Base-by-base conservation (phyloP, 1,140 invertebrate genomes). In the Ctenoplectra terminalis region DNA sequence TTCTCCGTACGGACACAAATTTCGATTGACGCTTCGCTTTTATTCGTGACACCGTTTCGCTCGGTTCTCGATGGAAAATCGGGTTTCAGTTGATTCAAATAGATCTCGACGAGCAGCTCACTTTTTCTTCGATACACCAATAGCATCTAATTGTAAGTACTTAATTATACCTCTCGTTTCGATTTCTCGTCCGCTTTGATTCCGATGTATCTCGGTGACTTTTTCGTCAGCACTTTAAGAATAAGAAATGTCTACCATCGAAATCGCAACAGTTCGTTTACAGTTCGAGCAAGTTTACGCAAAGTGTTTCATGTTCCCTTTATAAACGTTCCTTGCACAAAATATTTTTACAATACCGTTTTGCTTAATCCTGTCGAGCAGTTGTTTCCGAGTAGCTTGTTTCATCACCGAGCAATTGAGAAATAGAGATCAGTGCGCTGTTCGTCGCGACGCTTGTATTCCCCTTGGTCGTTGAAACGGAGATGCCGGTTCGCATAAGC, bases 41-140 rank as follows among this genome's bases (percentile, higher is more conserved):
- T 80, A 80, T 80, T 64, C 69, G 77, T 73, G 77, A 80, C 69
- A 80, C 58, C 77, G 77, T 80, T 73, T 73, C 69, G 77, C 77
- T 80, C 77, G 77, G 77, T 72, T 80, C 77, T 73, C 58, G 48
- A 63, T 64, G 77, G 70, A 80, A 46, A 64, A 52, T 43, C 43
- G 58, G 37, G 26, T 52, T 72, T 79, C 77, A 26, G 66, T 79
- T 79, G 17, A 34, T 20, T 8, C 56, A 34, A 31, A 46, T n/a
- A 56, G 67, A 61, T 61, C 31, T n/a, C 46, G 77, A 31, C 77
- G 67, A 79, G 37, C 77, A 43, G 77, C 69, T 29, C 67, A 63
- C 56, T 7, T 0, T n/a, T 26, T 40, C 26, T 11, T n/a, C 31
- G 8, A 20, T 23, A 13, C 34, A 6, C 20, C 26, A 26, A 46